Percentiles rank a stretch among this genome's conserved stretches.
These are phyloP conservation scores for Cerastoderma edule DNA, from an alignment of 2,888 invertebrate species.

Conservation along the genomic window DNA sequence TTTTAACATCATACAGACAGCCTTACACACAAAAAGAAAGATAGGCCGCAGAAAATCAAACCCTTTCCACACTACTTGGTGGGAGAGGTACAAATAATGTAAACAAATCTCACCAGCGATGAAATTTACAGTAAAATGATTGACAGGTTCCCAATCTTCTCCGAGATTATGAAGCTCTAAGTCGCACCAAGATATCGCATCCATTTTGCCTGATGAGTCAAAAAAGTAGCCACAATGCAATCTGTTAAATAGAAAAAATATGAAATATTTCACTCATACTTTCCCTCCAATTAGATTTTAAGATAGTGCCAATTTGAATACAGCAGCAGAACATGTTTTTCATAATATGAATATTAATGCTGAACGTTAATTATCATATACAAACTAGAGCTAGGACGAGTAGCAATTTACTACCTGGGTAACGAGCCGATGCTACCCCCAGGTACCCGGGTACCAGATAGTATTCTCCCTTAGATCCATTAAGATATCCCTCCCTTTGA, in stretches of 20 bases:
- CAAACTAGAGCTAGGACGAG: no score
- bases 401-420: no score
- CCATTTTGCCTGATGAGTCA: slow-evolving; percentile 77
- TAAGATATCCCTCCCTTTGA: no score
- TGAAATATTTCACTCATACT: background rate
- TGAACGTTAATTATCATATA: no score
- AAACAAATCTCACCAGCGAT: slow-evolving; percentile 71
- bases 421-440: no score
- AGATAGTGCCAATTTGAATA: no score
- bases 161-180: slow-evolving; percentile 78
- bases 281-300: no score
- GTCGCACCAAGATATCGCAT: slow-evolving; percentile 75
- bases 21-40: background rate
- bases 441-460: no score
- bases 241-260: slow-evolving; percentile 58
- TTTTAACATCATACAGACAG: background rate
- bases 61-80: no score
- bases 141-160: slow-evolving; percentile 78
- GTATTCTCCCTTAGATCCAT: no score
- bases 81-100: background rate
- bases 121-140: slow-evolving; percentile 73
- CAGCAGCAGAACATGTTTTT: no score
- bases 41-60: background rate
- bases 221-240: slow-evolving; percentile 80
- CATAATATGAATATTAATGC: no score